A percentile compares a stretch with the other conserved stretches of the same genome.
Conservation (phyloP, 1,140 invertebrate species). For the Brachionus koreanus region DNA sequence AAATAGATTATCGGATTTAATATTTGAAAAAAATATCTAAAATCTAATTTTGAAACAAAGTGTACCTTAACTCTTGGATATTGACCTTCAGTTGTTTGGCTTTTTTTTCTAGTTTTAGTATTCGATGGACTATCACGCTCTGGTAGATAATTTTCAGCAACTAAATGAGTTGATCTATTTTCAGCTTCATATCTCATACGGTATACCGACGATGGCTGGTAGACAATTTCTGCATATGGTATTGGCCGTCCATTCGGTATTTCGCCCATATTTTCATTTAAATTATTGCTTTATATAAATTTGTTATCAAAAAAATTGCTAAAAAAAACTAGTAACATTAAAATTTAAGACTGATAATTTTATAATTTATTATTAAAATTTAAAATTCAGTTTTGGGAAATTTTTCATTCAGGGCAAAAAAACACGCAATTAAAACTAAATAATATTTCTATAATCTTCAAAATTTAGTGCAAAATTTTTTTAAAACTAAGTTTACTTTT, state of each 20-base stretch:
- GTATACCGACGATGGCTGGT: background rate
- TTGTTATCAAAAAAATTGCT: background rate
- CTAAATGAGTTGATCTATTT: background rate
- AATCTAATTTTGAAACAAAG: background rate
- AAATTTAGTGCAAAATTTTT: background rate
- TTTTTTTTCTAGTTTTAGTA: background rate
- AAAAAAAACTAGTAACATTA: background rate
- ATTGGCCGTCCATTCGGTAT: background rate
- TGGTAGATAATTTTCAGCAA: background rate
- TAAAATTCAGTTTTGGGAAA: background rate
- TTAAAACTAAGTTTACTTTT: background rate
- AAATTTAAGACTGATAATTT: background rate
- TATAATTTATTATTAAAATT: background rate
- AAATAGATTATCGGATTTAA: too few relatives aligned
- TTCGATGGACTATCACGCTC: background rate
- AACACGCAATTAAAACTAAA: background rate
- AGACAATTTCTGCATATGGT: constrained; percentile 3
- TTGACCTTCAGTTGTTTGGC: background rate
- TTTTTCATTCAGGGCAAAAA: background rate
- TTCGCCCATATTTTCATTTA: background rate
- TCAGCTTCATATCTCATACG: constrained; percentile 35
- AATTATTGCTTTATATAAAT: background rate
- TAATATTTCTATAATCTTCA: background rate
- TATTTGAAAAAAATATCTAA: too few relatives aligned
- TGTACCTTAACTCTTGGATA: background rate